phyloP scores from a whole-genome alignment of 2,888 invertebrate species.

The Leptopilina syphax region DNA sequence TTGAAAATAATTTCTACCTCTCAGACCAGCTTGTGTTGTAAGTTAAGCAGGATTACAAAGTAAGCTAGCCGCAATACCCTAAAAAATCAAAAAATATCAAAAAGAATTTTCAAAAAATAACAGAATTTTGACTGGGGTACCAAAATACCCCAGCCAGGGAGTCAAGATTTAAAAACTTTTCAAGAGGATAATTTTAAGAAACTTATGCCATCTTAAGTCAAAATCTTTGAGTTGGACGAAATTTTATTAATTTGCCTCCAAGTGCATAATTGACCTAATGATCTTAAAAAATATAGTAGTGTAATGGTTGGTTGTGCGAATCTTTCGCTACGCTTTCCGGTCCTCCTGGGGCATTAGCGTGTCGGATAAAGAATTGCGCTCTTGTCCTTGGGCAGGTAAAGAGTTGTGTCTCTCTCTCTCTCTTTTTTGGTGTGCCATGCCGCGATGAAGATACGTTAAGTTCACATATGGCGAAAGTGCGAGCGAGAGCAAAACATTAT shows the following conservation, averaged over 20 bases:
- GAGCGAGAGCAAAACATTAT: constrained; percentile 68
- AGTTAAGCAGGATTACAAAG: too few relatives aligned
- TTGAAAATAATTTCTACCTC: too few relatives aligned
- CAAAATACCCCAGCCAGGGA: too few relatives aligned
- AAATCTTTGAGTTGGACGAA: neutral
- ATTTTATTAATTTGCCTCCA: constrained; percentile 20
- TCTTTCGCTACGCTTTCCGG: constrained; percentile 58
- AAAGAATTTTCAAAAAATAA: too few relatives aligned
- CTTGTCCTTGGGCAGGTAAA: constrained; percentile 52
- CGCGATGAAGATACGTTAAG: constrained; percentile 48
- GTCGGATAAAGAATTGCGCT: constrained; percentile 52
- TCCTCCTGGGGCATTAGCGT: constrained; percentile 49
- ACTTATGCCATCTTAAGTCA: neutral
- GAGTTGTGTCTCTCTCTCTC: constrained; percentile 43
- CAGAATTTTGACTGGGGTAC: too few relatives aligned
- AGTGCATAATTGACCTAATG: constrained; percentile 27
- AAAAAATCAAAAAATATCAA: too few relatives aligned
- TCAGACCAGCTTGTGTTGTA: too few relatives aligned
- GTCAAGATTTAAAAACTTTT: too few relatives aligned
- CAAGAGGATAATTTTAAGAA: too few relatives aligned
- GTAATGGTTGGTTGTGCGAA: constrained; percentile 33
- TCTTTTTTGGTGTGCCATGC: constrained; percentile 27
- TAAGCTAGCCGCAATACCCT: too few relatives aligned
- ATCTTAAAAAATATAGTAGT: constrained; percentile 30
- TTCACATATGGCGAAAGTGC: constrained; percentile 26